phyloP scores from a whole-genome alignment of 2,888 invertebrate species.

The Resseliella maxima region DNA sequence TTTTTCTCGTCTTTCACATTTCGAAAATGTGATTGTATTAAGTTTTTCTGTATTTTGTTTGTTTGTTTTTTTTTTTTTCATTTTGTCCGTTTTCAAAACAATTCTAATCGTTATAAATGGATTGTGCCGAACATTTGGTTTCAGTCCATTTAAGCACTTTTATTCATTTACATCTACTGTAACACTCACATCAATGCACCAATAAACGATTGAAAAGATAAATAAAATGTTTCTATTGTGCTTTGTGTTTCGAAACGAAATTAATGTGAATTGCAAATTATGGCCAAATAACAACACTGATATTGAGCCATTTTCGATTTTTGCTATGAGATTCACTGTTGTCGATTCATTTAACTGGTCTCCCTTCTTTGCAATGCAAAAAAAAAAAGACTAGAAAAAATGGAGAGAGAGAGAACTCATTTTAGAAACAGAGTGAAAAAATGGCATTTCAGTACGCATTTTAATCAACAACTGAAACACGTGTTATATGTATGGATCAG shows the following conservation, averaged over 20 bases:
- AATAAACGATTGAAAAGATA: slow-evolving; percentile 2
- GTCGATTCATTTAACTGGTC: not conserved
- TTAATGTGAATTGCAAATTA: slow-evolving; percentile 34
- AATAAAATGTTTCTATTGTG: not conserved
- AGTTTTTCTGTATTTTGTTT: not conserved
- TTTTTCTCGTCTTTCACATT: not conserved
- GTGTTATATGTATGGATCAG: slow-evolving; percentile 25
- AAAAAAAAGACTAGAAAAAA: not conserved
- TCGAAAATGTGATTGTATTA: not conserved
- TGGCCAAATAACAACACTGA: not conserved
- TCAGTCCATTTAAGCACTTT: slow-evolving; percentile 11
- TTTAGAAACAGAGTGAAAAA: slow-evolving; percentile 17
- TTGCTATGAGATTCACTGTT: slow-evolving; percentile 23
- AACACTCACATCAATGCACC: slow-evolving; percentile 10
- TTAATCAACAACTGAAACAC: slow-evolving; percentile 12
- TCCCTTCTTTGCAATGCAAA: not conserved
- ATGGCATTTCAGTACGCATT: not conserved
- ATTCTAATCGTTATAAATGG: slow-evolving; percentile 12
- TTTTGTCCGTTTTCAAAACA: not conserved
- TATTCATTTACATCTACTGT: not conserved
- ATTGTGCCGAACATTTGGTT: slow-evolving; percentile 5
- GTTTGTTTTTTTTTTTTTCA: not conserved
- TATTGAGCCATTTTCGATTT: slow-evolving; percentile 28
- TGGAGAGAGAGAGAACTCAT: too few species aligned
- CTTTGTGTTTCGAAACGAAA: not conserved